Evolutionary conservation across 2,113 vertebrate genomes (phyloP).

Genomic region (Castor canadensis): DNA sequence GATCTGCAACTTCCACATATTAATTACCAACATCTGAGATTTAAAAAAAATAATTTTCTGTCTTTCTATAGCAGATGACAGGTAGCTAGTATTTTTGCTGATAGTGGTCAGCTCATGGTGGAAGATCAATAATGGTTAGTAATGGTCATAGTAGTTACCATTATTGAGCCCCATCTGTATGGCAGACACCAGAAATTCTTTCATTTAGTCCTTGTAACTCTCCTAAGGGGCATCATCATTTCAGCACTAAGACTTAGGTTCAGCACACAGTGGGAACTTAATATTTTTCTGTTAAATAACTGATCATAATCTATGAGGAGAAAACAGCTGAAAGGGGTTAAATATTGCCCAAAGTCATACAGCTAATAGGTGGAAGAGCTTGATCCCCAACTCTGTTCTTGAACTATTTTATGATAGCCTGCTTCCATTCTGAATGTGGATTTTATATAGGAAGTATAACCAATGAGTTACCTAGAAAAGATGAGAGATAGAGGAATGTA

Average conservation of each 20-base stretch:
- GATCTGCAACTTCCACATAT: too few species aligned
- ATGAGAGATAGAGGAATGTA: background rate
- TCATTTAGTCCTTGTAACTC: background rate
- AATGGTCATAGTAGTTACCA: background rate
- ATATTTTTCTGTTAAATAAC: conserved; percentile 8
- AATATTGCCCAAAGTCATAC: background rate
- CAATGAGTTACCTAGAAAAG: background rate
- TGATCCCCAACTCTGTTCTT: background rate
- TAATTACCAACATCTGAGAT: too few species aligned
- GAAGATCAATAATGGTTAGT: background rate
- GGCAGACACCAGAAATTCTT: background rate
- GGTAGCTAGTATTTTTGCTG: too few species aligned
- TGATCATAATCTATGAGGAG: background rate
- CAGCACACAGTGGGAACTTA: background rate
- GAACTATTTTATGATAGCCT: background rate
- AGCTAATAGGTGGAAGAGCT: background rate
- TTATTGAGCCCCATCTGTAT: background rate
- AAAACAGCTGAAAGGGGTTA: background rate
- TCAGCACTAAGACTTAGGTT: background rate
- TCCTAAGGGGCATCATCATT: background rate
- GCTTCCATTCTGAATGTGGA: background rate
- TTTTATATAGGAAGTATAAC: background rate
- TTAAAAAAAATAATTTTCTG: too few species aligned
- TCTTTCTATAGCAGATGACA: too few species aligned
- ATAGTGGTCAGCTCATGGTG: background rate